Evolutionary conservation across 1,140 invertebrate species (phyloP).

Genomic region (Macrocentrus cingulum): DNA sequence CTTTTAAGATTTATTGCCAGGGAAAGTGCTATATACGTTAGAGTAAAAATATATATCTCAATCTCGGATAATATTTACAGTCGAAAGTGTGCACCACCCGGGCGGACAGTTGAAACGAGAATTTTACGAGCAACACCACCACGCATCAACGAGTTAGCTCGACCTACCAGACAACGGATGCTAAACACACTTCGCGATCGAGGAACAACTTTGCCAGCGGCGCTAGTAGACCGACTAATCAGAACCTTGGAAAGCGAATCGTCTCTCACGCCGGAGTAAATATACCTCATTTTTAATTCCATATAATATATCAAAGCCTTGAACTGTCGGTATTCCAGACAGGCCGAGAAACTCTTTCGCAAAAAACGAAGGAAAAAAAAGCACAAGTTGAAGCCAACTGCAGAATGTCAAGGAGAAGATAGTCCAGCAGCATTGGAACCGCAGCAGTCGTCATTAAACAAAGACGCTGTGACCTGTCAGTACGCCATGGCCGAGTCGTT

Average conservation of each 20-base stretch:
- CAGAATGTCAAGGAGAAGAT: background rate
- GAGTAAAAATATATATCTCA: background rate
- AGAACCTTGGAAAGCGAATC: conserved; percentile 42
- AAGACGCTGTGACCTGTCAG: conserved; percentile 40
- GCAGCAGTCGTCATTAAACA: conserved; percentile 21
- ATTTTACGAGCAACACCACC: conserved; percentile 30
- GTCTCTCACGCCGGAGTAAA: conserved; percentile 51
- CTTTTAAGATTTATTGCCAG: no score
- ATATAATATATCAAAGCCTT: no score
- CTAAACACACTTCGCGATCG: conserved; percentile 39
- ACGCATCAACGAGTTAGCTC: conserved; percentile 43
- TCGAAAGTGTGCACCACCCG: conserved; percentile 33
- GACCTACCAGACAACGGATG: conserved; percentile 39
- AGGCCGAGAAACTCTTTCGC: conserved; percentile 37
- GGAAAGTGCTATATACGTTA: background rate
- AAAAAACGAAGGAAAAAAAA: conserved; percentile 22
- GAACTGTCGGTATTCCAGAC: no score
- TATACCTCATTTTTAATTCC: no score
- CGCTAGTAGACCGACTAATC: conserved; percentile 44
- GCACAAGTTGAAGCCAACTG: conserved; percentile 26
- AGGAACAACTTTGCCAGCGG: conserved; percentile 31
- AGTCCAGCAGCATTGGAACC: background rate
- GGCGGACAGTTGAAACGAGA: conserved; percentile 25
- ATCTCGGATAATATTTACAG: conserved; percentile 26
- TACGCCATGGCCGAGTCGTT: conserved; percentile 48